Evolutionary conservation across 2,888 invertebrate genomes (phyloP), one percentile per base, ranked within the genome.

Genomic region (Argyresthia albistria): DNA sequence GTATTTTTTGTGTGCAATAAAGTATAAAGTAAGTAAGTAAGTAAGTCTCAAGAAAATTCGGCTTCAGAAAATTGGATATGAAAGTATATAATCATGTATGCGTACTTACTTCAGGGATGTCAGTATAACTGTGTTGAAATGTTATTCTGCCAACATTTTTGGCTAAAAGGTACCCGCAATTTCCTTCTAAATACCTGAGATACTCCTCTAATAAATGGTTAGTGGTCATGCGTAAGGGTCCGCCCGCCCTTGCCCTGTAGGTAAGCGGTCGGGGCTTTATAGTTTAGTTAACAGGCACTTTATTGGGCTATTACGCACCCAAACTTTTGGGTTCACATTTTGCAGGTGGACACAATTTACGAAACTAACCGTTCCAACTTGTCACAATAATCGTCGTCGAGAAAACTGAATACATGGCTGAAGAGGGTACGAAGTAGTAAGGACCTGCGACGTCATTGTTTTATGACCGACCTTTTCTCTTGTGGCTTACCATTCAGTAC

Each of bases 231-330:
- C 37, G 39, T 25, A 25, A 25, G 25, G 50, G 35, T 35, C 25
- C 35, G 43, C 10, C 15, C 16, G 12, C 43, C 11, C 48, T n/a
- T 55, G 16, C 36, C 43, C 45, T 14, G 49, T 36, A 43, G 43
- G 46, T 45, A 54, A 53, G 52, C 46, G 46, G 50, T 57, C 53
- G 61, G 58, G 60, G 63, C 61, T 67, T 65, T 67, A 65, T 61
- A 59, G 59, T 56, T 51, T 56, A 60, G 61, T 63, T 65, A 60
- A 60, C 63, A 63, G 59, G 53, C 62, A 61, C 60, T 69, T 62
- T 64, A 60, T 60, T 57, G 57, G 58, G 57, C 60, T 57, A 58
- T 62, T 65, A 60, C 63, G 59, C 55, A 59, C 60, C 60, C 58
- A 53, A 54, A 54, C 43, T 54, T 54, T 54, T 43, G 51, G 54